These are phyloP conservation scores for Myzus persicae DNA, from an alignment of 1,140 invertebrate genomes.

Conservation along the genomic window DNA sequence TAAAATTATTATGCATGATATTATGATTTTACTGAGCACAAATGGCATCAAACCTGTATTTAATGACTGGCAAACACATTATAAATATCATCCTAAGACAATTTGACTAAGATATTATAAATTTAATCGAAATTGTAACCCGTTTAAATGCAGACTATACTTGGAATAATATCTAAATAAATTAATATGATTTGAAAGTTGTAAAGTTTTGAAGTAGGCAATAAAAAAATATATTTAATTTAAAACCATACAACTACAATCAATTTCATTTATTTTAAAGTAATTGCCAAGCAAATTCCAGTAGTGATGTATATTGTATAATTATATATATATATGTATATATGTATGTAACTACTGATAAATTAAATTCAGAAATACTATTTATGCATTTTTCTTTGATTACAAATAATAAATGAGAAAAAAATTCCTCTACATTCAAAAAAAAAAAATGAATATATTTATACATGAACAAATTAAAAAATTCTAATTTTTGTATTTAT, in stretches of 20 bases:
- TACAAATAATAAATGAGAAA: background rate
- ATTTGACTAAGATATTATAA: background rate
- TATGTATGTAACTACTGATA: background rate
- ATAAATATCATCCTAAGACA: background rate
- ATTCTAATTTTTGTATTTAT: too few species aligned
- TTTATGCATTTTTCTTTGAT: background rate
- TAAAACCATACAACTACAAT: too few species aligned
- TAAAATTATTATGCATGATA: background rate
- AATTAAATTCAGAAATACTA: background rate
- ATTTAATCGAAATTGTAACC: background rate
- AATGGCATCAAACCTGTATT: background rate
- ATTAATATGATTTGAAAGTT: background rate
- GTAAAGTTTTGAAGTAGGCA: too few species aligned
- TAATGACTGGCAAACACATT: background rate
- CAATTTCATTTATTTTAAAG: too few species aligned
- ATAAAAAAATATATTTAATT: too few species aligned
- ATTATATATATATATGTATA: too few species aligned
- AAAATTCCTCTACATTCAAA: background rate
- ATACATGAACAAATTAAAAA: too few species aligned
- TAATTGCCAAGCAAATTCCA: background rate
- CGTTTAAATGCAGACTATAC: background rate
- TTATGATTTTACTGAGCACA: background rate
- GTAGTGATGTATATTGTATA: background rate
- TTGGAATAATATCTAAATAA: background rate
- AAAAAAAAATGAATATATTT: too few species aligned